phyloP scores from a whole-genome alignment of 2,113 vertebrate species.

The Nesoenas mayeri region DNA sequence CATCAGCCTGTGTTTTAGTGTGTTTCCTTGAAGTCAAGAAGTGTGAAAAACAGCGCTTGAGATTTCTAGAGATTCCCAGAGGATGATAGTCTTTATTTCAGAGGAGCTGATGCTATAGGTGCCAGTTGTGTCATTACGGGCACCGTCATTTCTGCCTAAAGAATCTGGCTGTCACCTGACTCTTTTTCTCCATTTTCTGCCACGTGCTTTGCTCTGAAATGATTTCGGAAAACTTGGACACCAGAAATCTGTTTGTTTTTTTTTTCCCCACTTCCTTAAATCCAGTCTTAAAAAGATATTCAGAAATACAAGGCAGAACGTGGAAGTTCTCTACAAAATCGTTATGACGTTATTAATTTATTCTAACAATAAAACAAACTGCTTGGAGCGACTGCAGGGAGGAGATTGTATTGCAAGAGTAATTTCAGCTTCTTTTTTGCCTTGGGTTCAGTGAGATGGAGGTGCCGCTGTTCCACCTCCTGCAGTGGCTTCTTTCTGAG shows the following conservation, averaged over 20 bases:
- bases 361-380: background rate
- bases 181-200: background rate
- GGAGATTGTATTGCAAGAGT: background rate
- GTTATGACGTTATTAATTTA: background rate
- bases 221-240: background rate
- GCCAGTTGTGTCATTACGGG: background rate
- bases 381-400: background rate
- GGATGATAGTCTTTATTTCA: background rate
- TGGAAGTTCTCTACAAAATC: background rate
- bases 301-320: background rate
- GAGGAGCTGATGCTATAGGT: background rate
- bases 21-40: slow-evolving; percentile 18
- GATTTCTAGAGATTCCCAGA: background rate
- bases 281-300: background rate
- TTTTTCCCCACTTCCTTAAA: background rate
- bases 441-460: background rate
- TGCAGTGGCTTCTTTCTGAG: background rate
- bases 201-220: background rate
- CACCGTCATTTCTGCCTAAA: background rate
- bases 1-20: background rate
- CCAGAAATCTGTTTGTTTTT: background rate
- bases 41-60: slow-evolving; percentile 45
- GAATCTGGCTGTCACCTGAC: background rate
- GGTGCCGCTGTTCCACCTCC: background rate
- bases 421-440: background rate